Percentiles rank a stretch among this genome's conserved stretches.
Evolutionary conservation across 2,888 invertebrate genomes (phyloP).

Genomic region (Pediacus dermestoides): DNA sequence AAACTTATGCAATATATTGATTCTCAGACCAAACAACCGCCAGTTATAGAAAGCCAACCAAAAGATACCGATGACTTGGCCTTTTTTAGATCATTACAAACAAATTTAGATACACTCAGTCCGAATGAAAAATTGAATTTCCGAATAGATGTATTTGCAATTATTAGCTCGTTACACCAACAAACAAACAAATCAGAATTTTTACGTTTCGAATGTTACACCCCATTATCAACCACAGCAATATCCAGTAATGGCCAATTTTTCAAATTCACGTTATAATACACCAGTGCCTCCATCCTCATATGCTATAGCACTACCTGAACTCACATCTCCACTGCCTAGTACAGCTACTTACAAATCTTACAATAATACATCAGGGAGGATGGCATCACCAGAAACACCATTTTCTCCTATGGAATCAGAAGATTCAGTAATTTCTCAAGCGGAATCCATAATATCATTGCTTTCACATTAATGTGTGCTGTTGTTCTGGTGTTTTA

Average conservation of each 20-base stretch:
- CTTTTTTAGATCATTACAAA: slow-evolving; percentile 16
- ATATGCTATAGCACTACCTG: slow-evolving; percentile 13
- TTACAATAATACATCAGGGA: slow-evolving; percentile 8
- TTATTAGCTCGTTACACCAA: slow-evolving; percentile 16
- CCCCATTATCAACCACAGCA: slow-evolving; percentile 17
- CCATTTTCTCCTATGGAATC: slow-evolving; percentile 12
- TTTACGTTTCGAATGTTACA: slow-evolving; percentile 15
- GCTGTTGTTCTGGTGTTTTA: no score
- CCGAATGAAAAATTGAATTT: slow-evolving; percentile 15
- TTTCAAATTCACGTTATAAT: slow-evolving; percentile 13
- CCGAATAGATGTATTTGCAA: slow-evolving; percentile 15
- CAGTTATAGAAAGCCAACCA: slow-evolving; percentile 17
- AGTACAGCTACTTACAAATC: no score
- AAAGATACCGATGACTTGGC: slow-evolving; percentile 14
- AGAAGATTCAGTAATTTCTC: no score
- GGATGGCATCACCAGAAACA: slow-evolving; percentile 12
- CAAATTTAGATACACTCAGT: slow-evolving; percentile 15
- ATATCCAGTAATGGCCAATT: slow-evolving; percentile 17
- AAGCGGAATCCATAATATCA: no score
- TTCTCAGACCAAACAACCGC: slow-evolving; percentile 13
- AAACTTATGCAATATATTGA: slow-evolving; percentile 14
- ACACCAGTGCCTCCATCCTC: slow-evolving; percentile 14
- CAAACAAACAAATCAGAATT: slow-evolving; percentile 16
- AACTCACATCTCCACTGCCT: no score
- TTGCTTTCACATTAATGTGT: no score